phyloP scores from a whole-genome alignment of 2,797 vertebrate species.

The Microcaecilia unicolor region DNA sequence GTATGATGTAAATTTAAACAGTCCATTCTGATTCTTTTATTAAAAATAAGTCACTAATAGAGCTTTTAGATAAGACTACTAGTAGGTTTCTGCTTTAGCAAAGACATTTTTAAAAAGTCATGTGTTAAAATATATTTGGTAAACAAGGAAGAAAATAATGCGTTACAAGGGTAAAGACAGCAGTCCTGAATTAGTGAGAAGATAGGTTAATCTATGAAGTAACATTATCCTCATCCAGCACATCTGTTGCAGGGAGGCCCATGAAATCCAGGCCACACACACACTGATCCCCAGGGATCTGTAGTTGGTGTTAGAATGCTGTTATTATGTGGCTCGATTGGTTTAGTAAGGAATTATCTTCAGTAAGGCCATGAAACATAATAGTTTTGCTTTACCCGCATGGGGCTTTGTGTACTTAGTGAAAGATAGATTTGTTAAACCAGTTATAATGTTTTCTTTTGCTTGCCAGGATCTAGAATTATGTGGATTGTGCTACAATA shows the following conservation, averaged over 20 bases:
- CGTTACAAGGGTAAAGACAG: constrained; percentile 13
- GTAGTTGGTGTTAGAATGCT: constrained; percentile 49
- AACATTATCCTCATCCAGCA: constrained; percentile 50
- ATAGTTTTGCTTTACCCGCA: constrained; percentile 48
- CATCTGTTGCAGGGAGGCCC: constrained; percentile 48
- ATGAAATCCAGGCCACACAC: constrained; percentile 63
- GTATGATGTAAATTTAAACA: no score
- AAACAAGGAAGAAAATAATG: constrained; percentile 6
- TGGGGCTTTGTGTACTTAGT: constrained; percentile 42
- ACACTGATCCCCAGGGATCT: constrained; percentile 49
- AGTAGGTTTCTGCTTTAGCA: no score
- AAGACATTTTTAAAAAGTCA: no score
- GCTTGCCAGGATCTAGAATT: constrained; percentile 12
- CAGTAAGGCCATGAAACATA: constrained; percentile 55
- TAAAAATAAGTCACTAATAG: no score
- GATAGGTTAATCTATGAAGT: constrained; percentile 38
- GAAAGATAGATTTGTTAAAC: constrained; percentile 10
- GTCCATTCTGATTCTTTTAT: no score
- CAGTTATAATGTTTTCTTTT: constrained; percentile 6
- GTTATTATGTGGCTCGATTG: constrained; percentile 59
- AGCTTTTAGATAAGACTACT: no score
- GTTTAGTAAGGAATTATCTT: constrained; percentile 63
- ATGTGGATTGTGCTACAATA: constrained; percentile 5
- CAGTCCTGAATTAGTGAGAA: constrained; percentile 28
- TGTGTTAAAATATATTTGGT: no score